phyloP scores from a whole-genome alignment of 2,888 invertebrate species.

The Eristalinus sepulchralis region DNA sequence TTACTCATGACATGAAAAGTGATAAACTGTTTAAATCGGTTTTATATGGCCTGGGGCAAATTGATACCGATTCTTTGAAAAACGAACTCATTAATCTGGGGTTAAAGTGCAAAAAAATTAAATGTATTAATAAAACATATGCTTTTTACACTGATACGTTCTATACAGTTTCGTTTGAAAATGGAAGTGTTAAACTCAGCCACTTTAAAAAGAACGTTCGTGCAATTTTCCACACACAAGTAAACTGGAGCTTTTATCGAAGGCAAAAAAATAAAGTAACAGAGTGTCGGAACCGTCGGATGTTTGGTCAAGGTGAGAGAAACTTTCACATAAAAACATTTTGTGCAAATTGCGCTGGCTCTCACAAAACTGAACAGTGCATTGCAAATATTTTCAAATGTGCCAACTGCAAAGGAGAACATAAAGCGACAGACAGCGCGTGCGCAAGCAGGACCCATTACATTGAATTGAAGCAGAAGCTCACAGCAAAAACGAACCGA shows the following conservation, averaged over 20 bases:
- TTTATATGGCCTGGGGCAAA: not conserved
- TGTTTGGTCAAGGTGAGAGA: not conserved
- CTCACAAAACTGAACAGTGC: not conserved
- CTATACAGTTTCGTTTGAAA: no score
- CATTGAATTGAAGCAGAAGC: no score
- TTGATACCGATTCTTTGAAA: not conserved
- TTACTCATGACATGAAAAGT: not conserved
- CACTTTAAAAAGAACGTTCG: no score
- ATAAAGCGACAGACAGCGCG: no score
- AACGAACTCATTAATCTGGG: not conserved
- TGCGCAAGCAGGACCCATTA: no score
- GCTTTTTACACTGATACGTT: not conserved
- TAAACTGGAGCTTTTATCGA: no score
- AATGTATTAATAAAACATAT: not conserved
- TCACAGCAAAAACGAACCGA: no score
- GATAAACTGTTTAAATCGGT: not conserved
- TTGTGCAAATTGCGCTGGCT: not conserved
- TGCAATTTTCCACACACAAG: no score
- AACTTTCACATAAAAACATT: constrained; percentile 4
- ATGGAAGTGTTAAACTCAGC: no score
- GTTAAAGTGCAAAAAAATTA: not conserved
- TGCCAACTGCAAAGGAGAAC: no score
- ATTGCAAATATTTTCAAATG: not conserved
- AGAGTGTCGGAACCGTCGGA: no score
- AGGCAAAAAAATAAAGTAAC: no score